Percentiles rank a stretch among this genome's conserved stretches.
These are phyloP conservation scores for Oscheius sp. DNA, from an alignment of 2,888 invertebrate genomes.

Conservation along the genomic window DNA sequence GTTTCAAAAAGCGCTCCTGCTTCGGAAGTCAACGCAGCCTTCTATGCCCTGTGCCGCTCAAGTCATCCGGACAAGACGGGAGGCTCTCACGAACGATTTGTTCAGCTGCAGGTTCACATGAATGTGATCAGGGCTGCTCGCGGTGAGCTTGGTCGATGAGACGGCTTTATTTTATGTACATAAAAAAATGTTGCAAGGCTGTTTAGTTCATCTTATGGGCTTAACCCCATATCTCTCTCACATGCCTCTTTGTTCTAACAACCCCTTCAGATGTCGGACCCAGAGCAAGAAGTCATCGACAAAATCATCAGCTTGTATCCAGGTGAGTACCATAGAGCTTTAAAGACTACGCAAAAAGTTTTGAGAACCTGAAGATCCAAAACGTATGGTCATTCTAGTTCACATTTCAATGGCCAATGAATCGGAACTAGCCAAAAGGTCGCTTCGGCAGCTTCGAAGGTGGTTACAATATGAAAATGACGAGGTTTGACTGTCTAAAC, in stretches of 20 bases:
- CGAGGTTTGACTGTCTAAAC: too few species aligned
- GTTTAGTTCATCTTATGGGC: too few species aligned
- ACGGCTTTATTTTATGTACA: too few species aligned
- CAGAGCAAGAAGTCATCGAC: not conserved
- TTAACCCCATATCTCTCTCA: too few species aligned
- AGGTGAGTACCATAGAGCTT: not conserved
- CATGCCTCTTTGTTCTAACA: not conserved
- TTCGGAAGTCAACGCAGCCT: not conserved
- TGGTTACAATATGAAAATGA: not conserved
- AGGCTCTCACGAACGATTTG: not conserved
- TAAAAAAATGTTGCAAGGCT: too few species aligned
- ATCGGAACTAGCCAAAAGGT: too few species aligned
- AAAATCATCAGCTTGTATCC: not conserved
- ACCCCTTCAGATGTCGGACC: not conserved
- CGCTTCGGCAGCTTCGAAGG: too few species aligned
- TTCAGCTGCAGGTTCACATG: conserved; percentile 11
- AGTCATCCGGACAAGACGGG: conserved; percentile 8
- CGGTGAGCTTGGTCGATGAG: not conserved
- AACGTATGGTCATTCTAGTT: not conserved
- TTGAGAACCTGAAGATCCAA: not conserved
- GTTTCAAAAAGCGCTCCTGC: not conserved
- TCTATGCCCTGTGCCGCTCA: conserved; percentile 1
- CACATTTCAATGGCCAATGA: too few species aligned
- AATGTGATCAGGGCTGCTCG: not conserved
- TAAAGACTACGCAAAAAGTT: too few species aligned